A percentile compares a stretch with the other conserved stretches of the same genome.
Evolutionary conservation across 1,140 invertebrate genomes (phyloP).

Genomic region (Vollenhovia emeryi): DNA sequence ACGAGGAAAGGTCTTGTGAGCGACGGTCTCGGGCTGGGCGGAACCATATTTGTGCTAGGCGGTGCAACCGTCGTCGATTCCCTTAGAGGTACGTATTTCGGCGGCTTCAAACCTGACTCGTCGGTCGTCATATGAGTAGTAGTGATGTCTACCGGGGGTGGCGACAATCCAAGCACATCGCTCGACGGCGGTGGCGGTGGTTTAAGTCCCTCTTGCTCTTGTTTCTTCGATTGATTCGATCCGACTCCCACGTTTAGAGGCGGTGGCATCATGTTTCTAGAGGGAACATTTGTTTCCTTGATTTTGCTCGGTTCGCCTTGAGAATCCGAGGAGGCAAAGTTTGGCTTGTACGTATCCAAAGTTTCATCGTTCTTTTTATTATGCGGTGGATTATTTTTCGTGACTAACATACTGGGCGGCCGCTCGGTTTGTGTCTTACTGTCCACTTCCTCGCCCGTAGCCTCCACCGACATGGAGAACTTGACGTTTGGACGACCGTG

Average conservation of each 20-base stretch:
- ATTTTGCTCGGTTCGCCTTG: conserved; percentile 42
- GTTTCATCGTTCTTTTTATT: conserved; percentile 73
- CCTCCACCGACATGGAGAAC: conserved; percentile 80
- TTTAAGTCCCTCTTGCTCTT: conserved; percentile 76
- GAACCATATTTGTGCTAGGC: conserved; percentile 80
- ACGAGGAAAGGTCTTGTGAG: conserved; percentile 80
- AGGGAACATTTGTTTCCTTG: conserved; percentile 72
- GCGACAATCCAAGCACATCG: conserved; percentile 82
- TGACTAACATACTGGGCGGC: conserved; percentile 74
- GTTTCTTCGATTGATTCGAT: conserved; percentile 64
- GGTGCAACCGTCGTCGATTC: conserved; percentile 74
- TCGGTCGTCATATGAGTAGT: conserved; percentile 72
- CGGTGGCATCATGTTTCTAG: conserved; percentile 82
- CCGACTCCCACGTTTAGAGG: conserved; percentile 62
- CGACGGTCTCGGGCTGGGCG: conserved; percentile 79
- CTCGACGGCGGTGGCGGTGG: conserved; percentile 78
- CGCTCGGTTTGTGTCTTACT: conserved; percentile 79
- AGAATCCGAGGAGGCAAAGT: conserved; percentile 73
- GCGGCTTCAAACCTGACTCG: conserved; percentile 78
- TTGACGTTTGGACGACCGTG: conserved; percentile 71
- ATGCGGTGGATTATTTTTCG: conserved; percentile 56
- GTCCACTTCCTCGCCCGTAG: conserved; percentile 76
- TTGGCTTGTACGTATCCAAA: conserved; percentile 78
- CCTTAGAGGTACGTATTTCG: conserved; percentile 80
- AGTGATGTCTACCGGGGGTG: conserved; percentile 80